These are phyloP conservation scores for Macropis europaea DNA, from an alignment of 2,888 invertebrate species.

Conservation along the genomic window DNA sequence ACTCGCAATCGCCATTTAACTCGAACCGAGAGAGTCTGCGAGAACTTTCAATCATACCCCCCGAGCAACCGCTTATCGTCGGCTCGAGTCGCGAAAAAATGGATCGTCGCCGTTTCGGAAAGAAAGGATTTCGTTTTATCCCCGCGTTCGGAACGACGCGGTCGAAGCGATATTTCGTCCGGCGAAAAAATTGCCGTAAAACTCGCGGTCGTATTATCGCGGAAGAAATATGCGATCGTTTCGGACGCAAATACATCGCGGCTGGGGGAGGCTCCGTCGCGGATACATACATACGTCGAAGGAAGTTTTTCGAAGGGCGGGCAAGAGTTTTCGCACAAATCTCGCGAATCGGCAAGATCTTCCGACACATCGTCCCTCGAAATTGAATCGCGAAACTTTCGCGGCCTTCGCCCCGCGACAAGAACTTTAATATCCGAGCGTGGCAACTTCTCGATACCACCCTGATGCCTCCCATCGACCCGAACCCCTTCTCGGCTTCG, in stretches of 20 bases:
- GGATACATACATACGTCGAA: constrained; percentile 1
- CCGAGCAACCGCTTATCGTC: not conserved
- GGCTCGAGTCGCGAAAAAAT: not conserved
- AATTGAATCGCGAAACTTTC: constrained; percentile 52
- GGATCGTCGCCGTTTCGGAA: too few relatives aligned
- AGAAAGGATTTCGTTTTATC: too few relatives aligned
- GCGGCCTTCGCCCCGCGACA: constrained; percentile 2
- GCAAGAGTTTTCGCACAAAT: constrained; percentile 29
- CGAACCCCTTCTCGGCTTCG: not conserved
- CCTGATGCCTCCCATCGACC: constrained; percentile 4
- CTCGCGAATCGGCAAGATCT: constrained; percentile 14
- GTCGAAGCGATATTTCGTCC: not conserved
- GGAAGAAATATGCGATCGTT: constrained; percentile 18
- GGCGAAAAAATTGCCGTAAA: not conserved
- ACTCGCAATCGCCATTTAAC: not conserved
- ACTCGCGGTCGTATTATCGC: not conserved
- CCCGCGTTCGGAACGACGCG: too few relatives aligned
- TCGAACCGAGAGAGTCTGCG: not conserved
- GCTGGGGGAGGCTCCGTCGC: not conserved
- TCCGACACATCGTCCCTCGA: constrained; percentile 5
- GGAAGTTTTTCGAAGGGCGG: constrained; percentile 14
- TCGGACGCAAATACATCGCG: not conserved
- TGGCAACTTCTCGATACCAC: constrained; percentile 10
- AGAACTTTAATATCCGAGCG: constrained; percentile 48
- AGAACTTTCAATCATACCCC: not conserved